Evolutionary conservation across 2,888 invertebrate species (phyloP).

Genomic region (Melanargia galathea): DNA sequence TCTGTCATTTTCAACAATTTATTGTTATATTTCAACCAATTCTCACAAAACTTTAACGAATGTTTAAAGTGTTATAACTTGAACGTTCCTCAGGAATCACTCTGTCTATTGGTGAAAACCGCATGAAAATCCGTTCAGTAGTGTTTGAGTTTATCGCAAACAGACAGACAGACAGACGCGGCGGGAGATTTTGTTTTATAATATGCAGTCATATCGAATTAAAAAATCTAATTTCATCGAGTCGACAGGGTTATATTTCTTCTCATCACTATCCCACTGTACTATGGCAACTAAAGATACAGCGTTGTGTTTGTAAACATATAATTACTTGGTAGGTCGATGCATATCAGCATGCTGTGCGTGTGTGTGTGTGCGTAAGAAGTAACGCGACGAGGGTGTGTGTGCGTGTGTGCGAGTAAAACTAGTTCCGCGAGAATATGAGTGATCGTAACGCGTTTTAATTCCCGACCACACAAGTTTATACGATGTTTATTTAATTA

Average conservation of each 20-base stretch:
- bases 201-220: too few relatives aligned
- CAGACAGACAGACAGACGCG: too few relatives aligned
- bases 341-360: slow-evolving; percentile 72
- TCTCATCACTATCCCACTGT: slow-evolving; percentile 57
- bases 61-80: too few relatives aligned
- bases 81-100: too few relatives aligned
- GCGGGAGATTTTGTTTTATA: too few relatives aligned
- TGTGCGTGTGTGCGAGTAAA: slow-evolving; percentile 49
- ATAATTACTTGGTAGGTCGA: slow-evolving; percentile 81
- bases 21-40: too few relatives aligned
- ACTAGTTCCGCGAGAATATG: slow-evolving; percentile 71
- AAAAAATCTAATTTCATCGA: background rate
- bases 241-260: background rate
- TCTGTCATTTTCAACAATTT: too few relatives aligned
- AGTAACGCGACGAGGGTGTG: slow-evolving; percentile 42
- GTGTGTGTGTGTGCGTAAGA: slow-evolving; percentile 40
- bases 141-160: too few relatives aligned
- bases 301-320: slow-evolving; percentile 76
- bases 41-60: too few relatives aligned
- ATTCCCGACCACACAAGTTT: slow-evolving; percentile 61
- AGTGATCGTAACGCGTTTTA: slow-evolving; percentile 58
- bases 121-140: too few relatives aligned
- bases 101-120: too few relatives aligned
- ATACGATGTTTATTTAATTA: slow-evolving; percentile 58
- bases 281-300: slow-evolving; percentile 53